Conservation (phyloP, 2,113 vertebrate species). For the Thymallus thymallus region DNA sequence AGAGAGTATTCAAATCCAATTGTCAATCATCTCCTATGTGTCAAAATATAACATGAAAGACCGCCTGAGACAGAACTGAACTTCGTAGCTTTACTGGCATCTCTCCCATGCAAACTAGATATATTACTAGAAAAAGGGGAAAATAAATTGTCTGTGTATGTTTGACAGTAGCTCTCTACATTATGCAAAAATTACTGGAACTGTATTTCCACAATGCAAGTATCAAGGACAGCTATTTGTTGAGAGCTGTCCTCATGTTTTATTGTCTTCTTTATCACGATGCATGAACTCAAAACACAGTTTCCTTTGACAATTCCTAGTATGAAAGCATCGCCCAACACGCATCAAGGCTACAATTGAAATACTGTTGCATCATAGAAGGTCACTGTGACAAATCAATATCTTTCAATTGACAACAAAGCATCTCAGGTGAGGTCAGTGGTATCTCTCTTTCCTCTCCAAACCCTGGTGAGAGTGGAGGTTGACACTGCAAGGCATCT, state of each 20-base stretch:
- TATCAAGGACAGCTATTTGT: neutral
- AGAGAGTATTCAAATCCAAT: neutral
- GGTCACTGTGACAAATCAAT: constrained; percentile 1
- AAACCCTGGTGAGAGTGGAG: neutral
- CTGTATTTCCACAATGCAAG: neutral
- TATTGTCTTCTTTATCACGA: too few relatives aligned
- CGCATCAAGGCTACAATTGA: neutral
- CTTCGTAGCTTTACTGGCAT: constrained; percentile 6
- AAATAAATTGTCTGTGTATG: too few relatives aligned
- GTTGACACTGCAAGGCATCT: constrained; percentile 5
- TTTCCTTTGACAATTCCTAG: too few relatives aligned
- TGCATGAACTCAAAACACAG: too few relatives aligned
- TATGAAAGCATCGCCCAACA: too few relatives aligned
- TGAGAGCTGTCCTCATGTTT: too few relatives aligned
- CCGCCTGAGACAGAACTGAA: neutral
- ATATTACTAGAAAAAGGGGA: too few relatives aligned
- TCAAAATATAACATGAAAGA: constrained; percentile 11
- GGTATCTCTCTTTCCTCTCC: neutral
- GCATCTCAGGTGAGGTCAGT: neutral
- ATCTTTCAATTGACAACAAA: neutral
- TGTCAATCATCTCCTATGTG: neutral
- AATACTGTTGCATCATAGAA: neutral
- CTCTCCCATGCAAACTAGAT: too few relatives aligned
- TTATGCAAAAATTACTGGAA: neutral
- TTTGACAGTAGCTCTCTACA: neutral